These are phyloP conservation scores for Stegophylla sp. DNA, from an alignment of 2,888 invertebrate species.

Conservation along the genomic window DNA sequence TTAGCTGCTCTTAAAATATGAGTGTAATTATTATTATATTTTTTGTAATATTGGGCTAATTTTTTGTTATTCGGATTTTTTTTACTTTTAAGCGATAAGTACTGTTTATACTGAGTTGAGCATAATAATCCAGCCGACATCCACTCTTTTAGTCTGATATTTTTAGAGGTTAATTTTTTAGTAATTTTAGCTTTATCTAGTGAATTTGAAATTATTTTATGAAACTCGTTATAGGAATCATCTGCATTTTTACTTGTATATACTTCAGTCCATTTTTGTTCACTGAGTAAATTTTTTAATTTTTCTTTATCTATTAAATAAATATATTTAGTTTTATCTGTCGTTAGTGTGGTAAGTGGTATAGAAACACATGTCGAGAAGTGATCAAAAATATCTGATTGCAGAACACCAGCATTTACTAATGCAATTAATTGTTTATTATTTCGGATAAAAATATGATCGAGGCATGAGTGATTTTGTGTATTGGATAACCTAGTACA, in stretches of 20 bases:
- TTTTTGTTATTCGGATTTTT: neutral
- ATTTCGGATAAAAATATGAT: neutral
- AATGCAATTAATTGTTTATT: neutral
- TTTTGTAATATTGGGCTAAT: neutral
- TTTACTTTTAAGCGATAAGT: conserved; percentile 1
- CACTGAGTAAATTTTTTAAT: neutral
- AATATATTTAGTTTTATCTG: neutral
- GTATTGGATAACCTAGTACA: neutral
- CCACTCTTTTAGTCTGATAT: neutral
- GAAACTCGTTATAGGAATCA: neutral
- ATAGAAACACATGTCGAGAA: neutral
- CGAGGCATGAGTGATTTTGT: neutral
- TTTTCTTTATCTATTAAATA: neutral
- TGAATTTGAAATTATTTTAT: neutral
- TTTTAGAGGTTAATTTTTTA: neutral
- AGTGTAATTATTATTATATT: conserved; percentile 17
- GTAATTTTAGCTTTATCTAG: neutral
- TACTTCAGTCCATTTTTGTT: conserved; percentile 6
- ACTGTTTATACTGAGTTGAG: neutral
- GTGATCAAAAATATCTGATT: neutral
- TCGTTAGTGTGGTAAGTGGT: neutral
- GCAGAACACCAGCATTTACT: neutral
- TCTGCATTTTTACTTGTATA: neutral
- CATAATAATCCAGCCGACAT: neutral
- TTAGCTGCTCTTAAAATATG: neutral